A percentile compares a stretch with the other conserved stretches of the same genome.
phyloP scores from a whole-genome alignment of 2,888 invertebrate species.

The Eucriotettix oculatus region DNA sequence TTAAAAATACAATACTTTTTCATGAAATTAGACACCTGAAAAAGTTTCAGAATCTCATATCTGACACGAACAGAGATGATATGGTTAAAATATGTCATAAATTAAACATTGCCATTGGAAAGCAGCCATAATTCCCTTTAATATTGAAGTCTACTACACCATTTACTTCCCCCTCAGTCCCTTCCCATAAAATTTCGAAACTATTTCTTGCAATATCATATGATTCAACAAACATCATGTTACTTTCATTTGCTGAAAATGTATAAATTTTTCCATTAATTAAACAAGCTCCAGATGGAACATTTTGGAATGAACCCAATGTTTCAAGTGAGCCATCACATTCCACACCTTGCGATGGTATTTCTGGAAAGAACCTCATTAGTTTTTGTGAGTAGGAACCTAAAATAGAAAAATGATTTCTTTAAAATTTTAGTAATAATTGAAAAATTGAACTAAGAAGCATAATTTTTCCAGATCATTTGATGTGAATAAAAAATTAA shows the following conservation, averaged over 20 bases:
- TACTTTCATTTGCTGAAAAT: conserved; percentile 6
- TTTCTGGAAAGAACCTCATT: conserved; percentile 3
- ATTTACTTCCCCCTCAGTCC: background rate
- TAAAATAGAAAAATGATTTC: background rate
- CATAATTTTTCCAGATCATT: too few species aligned
- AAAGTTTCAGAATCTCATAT: too few species aligned
- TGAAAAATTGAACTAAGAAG: too few species aligned
- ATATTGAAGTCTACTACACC: conserved; percentile 3
- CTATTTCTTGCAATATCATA: conserved; percentile 1
- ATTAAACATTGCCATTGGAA: conserved; percentile 1
- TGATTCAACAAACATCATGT: conserved; percentile 5
- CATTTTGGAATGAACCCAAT: conserved; percentile 4
- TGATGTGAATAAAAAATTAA: background rate
- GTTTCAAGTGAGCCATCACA: background rate
- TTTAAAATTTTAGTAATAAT: too few species aligned
- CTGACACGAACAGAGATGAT: too few species aligned
- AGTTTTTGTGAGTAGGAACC: conserved; percentile 7
- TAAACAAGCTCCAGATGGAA: conserved; percentile 5
- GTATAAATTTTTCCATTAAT: conserved; percentile 6
- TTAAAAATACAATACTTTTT: too few species aligned
- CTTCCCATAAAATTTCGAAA: conserved; percentile 7
- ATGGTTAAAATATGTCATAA: too few species aligned
- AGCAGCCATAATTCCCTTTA: conserved; percentile 7
- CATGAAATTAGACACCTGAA: too few species aligned
- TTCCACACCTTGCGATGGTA: background rate